Conservation (phyloP, 2,113 vertebrate species). For the Chlorocebus sabaeus region DNA sequence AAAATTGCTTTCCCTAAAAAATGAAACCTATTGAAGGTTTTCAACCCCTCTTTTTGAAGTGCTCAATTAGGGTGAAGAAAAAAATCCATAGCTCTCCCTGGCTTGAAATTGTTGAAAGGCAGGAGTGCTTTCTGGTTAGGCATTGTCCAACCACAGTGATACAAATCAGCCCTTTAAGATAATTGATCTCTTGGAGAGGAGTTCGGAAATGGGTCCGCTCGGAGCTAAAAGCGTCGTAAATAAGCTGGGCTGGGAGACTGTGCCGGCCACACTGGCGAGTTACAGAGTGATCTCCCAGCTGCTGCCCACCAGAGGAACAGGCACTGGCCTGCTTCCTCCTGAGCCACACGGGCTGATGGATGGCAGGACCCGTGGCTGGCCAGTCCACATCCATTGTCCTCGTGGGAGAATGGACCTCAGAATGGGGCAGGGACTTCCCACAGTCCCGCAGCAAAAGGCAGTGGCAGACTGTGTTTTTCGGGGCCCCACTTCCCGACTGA, state of each 20-base stretch:
- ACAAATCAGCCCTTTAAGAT: conserved; percentile 80
- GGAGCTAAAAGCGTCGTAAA: conserved; percentile 85
- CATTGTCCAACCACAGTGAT: conserved; percentile 62
- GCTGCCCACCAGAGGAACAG: rapidly evolving
- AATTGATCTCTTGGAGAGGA: conserved; percentile 79
- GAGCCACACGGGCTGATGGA: rapidly evolving
- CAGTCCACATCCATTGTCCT: rapidly evolving
- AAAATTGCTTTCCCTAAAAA: conserved; percentile 78
- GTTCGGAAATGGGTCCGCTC: conserved; percentile 76
- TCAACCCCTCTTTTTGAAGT: conserved; percentile 62
- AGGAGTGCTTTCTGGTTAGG: conserved; percentile 79
- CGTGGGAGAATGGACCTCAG: background rate
- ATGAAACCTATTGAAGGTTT: conserved; percentile 73
- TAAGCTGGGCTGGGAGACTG: conserved; percentile 68
- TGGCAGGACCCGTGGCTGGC: too few species aligned
- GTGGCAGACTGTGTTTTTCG: background rate
- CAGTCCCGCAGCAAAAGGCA: rapidly evolving
- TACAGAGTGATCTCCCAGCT: background rate
- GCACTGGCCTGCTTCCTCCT: background rate
- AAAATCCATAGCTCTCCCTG: conserved; percentile 62
- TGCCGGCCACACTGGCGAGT: background rate
- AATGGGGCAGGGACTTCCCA: background rate
- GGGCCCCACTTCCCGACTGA: too few species aligned
- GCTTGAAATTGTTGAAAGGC: conserved; percentile 69
- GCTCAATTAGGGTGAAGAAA: conserved; percentile 74